A percentile compares a stretch with the other conserved stretches of the same genome.
phyloP scores from a whole-genome alignment of 2,113 vertebrate genomes.

The Lophochroa leadbeateri region DNA sequence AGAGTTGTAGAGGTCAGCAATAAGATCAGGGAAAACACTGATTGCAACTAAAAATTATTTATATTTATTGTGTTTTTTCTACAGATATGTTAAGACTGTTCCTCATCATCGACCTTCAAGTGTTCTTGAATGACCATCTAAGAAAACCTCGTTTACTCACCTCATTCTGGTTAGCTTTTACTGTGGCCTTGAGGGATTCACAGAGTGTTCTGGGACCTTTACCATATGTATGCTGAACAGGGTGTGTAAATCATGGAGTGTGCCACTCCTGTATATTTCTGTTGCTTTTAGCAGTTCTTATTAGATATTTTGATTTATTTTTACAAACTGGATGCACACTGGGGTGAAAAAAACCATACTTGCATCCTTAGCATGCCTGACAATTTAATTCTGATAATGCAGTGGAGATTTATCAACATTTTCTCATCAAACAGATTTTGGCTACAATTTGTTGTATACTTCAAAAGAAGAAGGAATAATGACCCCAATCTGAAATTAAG shows the following conservation, averaged over 20 bases:
- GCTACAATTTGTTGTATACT: background rate
- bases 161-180: background rate
- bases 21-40: background rate
- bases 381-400: slow-evolving; percentile 4
- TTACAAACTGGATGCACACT: background rate
- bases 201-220: slow-evolving; percentile 16
- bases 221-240: background rate
- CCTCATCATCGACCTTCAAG: background rate
- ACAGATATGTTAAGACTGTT: background rate
- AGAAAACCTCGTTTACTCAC: background rate
- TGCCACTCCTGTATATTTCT: background rate
- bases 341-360: rapidly evolving
- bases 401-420: background rate
- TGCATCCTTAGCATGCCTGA: background rate
- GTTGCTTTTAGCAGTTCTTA: background rate
- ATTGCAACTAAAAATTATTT: background rate
- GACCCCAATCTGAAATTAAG: slow-evolving; percentile 26
- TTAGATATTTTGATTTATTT: background rate
- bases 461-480: background rate
- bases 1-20: background rate
- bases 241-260: background rate
- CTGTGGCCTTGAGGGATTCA: background rate
- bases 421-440: background rate
- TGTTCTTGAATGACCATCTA: background rate
- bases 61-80: background rate